Base-by-base conservation (phyloP, 2,888 invertebrate species). In the Chaetogeoica ovagalla region DNA sequence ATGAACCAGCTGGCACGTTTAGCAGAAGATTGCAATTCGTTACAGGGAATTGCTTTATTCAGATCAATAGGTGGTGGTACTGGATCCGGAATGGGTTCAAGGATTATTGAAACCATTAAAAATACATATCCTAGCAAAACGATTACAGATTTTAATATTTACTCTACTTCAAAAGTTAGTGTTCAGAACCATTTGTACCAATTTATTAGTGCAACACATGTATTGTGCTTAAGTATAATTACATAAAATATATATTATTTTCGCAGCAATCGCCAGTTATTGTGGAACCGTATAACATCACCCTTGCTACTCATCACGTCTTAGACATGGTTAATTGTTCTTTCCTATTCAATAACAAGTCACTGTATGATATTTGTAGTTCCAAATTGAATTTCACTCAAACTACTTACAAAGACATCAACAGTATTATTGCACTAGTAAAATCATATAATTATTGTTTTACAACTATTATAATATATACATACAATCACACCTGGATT, bases 41-140 rank as follows among this genome's bases (percentile, higher is more conserved):
- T 82, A 65, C 82, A 82, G 81, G 87, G 87, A 23, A 87, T 92
- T 83, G 87, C 92, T 7, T 85, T 92, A 70, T 89, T 90, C 84
- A 89, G 92, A 69, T 88, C 93, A 0, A 91, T 92, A 83, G 93
- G 93, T 52, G 93, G 93, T 1, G 93, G 93, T 7, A 93, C 93
- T 5, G 93, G 93, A 0, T 91, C 92, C 8, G 93, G 93, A 0
- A 91, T 93, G 83, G 91, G 91, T 0, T 89, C 91, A 0, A 86
- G 92, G 1, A 86, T 94, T 71, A 87, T 93, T 82, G 92, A 94
- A 84, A 85, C 87, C 37, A 86, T 94, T 2, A 85, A 86, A 4
- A 87, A 87, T 39, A 91, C 91, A 83, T 94, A 91, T 85, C 89
- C 90, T 19, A 92, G 90, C 84, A 86, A 88, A 62, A 87, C 89